Base-by-base conservation (phyloP, 2,888 invertebrate genomes). In the Odontothrips loti region DNA sequence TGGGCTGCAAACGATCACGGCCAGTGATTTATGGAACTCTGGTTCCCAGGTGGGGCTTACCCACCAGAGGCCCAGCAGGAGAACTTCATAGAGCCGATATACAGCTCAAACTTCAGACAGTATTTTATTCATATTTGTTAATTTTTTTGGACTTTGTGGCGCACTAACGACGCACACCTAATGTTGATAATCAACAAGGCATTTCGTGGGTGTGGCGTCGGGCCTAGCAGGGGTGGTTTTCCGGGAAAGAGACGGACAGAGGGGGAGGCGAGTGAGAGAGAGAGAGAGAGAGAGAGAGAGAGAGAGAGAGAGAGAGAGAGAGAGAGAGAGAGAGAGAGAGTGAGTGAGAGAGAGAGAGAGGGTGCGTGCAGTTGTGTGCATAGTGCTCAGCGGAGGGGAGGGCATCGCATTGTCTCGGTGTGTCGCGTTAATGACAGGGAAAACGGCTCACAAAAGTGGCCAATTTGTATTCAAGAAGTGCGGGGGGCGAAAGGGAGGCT, bases 371-470 rank as follows among this genome's bases (percentile, higher is more conserved):
- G 20, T 58, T 58, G 58, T 58, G 58, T n/a, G 58, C 58, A 20
- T 58, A 20, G 34, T 43, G 34, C 20, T 10, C 17, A n/a, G 58
- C 20, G 17, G 58, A 58, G 58, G 58, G 58, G 58, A 17, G 58
- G 58, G 68, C 11, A 23, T 23, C 68, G 68, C 68, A 68, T 68
- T 68, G 68, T 68, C 68, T 68, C 68, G 68, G 68, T 68, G 68
- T 68, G 68, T 68, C 68, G 68, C 68, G 68, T 68, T 68, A 68
- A 68, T 68, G 68, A 68, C 68, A 68, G 23, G 68, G 68, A 68
- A 68, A 68, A 68, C 68, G 68, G 68, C 68, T n/a, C 68, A 68
- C 68, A 68, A 68, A 68, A 68, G 68, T 68, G 68, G 68, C 68
- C 68, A 68, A 68, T 68, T 68, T 68, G 68, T 68, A 68, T 68